These are phyloP conservation scores for Lonchura striata DNA, from an alignment of 2,113 vertebrate species.

Conservation along the genomic window DNA sequence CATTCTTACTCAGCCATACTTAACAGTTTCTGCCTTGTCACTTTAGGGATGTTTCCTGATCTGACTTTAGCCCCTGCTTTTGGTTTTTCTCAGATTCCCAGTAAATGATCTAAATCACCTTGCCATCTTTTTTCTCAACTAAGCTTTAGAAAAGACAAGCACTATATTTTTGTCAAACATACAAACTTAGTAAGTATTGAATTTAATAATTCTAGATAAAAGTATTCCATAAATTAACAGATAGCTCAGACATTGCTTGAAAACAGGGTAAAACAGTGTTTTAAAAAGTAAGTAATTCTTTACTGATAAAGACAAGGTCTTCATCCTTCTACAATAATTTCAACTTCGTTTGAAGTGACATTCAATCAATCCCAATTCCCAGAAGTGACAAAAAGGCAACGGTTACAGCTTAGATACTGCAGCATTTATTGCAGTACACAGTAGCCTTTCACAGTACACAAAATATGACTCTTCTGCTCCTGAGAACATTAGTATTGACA, in stretches of 20 bases:
- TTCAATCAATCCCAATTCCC: neutral
- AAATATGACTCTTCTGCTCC: neutral
- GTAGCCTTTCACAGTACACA: neutral
- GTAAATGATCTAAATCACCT: conserved; percentile 4
- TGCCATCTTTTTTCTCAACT: conserved; percentile 42
- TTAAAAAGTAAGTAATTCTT: neutral
- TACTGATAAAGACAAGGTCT: neutral
- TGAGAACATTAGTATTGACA: neutral
- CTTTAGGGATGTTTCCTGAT: conserved; percentile 54
- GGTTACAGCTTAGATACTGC: neutral
- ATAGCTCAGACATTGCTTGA: neutral
- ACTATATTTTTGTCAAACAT: neutral
- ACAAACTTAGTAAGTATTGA: neutral
- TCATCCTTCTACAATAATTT: neutral
- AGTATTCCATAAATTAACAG: neutral
- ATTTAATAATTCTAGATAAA: neutral
- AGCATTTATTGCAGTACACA: neutral
- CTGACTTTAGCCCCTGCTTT: conserved; percentile 26
- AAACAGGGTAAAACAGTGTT: neutral
- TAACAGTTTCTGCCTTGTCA: conserved; percentile 11
- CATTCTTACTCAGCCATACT: neutral
- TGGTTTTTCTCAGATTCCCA: conserved; percentile 43
- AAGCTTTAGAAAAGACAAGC: conserved; percentile 19
- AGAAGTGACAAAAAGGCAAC: neutral
- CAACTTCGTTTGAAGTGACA: neutral